Evolutionary conservation across 2,113 vertebrate genomes (phyloP).

Genomic region (Alligator sinensis): DNA sequence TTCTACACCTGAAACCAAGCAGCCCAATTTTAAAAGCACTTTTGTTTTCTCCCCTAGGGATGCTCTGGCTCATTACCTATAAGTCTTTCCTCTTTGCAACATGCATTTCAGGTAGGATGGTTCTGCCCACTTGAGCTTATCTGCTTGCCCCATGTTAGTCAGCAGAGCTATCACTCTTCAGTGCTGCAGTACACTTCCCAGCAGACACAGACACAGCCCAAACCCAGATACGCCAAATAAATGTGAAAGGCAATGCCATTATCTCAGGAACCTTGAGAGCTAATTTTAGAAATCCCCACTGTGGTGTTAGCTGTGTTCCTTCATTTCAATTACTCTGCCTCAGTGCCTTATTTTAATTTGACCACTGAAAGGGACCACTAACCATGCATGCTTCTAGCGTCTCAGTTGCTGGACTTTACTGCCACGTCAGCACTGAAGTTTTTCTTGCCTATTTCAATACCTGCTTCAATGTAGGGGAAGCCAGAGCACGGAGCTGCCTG

Average conservation of each 20-base stretch:
- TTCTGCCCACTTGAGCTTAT: rapidly evolving
- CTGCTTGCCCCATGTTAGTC: rapidly evolving
- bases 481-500: no score
- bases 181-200: rapidly evolving
- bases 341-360: neutral
- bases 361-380: neutral
- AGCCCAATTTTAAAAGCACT: neutral
- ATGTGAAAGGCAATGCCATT: neutral
- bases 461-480: neutral
- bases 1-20: neutral
- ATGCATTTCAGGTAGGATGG: neutral
- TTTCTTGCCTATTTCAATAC: neutral
- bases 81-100: neutral
- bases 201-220: rapidly evolving
- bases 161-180: neutral
- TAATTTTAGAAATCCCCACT: neutral
- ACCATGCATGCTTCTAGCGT: neutral
- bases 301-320: neutral
- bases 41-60: neutral
- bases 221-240: neutral
- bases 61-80: neutral
- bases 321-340: rapidly evolving
- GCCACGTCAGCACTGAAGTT: neutral
- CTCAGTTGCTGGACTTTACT: neutral
- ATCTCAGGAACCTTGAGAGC: neutral